Evolutionary conservation across 2,888 invertebrate species (phyloP).

Genomic region (Metellina segmentata): DNA sequence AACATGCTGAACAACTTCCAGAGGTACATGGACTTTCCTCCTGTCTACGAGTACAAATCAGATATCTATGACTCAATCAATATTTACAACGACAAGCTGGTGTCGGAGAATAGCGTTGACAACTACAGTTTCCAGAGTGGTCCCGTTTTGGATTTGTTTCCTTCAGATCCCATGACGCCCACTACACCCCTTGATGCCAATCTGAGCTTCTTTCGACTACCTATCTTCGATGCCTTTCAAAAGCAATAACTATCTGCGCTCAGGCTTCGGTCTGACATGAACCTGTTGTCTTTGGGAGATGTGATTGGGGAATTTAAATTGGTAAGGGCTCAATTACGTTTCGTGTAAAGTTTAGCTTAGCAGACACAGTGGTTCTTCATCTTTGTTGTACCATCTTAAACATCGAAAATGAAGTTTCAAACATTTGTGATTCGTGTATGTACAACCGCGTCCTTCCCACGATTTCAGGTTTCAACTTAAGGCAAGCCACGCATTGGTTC

Average conservation of each 20-base stretch:
- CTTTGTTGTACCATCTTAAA: too few species aligned
- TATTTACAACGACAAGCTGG: constrained; percentile 40
- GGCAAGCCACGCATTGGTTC: too few species aligned
- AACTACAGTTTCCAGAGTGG: constrained; percentile 55
- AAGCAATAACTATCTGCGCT: constrained; percentile 1
- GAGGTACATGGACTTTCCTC: constrained; percentile 23
- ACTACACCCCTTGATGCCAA: constrained; percentile 41
- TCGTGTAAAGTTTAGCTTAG: too few species aligned
- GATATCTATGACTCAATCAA: constrained; percentile 55
- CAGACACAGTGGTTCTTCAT: too few species aligned
- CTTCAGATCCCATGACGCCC: constrained; percentile 31
- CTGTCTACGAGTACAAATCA: constrained; percentile 1
- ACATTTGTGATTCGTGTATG: too few species aligned
- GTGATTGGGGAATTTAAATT: too few species aligned
- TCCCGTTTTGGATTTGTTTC: constrained; percentile 63
- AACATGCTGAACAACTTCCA: constrained; percentile 63
- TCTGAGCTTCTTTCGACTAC: constrained; percentile 25
- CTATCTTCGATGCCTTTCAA: constrained; percentile 45
- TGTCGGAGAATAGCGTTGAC: constrained; percentile 37
- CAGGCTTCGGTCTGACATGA: not conserved
- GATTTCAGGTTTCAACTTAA: too few species aligned
- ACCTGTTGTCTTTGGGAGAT: constrained; percentile 23
- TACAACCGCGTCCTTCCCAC: too few species aligned
- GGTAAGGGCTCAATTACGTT: too few species aligned
- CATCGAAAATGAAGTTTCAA: too few species aligned